Evolutionary conservation across 2,888 invertebrate species (phyloP).

Genomic region (Drosophila greeni): DNA sequence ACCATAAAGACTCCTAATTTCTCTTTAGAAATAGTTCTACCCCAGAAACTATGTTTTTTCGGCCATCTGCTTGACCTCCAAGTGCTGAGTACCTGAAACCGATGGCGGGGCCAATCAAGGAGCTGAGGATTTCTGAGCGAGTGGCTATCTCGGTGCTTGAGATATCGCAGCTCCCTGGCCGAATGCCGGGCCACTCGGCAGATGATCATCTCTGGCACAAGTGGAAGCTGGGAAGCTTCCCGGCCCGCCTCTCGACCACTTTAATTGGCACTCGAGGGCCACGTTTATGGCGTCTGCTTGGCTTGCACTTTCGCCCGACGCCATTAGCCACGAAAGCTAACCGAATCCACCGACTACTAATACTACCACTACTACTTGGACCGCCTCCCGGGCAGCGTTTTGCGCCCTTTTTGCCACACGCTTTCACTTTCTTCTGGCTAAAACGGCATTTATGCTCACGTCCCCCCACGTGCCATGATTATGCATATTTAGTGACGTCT

Average conservation of each 20-base stretch:
- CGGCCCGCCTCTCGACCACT: conserved; percentile 30
- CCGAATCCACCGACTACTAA: conserved; percentile 32
- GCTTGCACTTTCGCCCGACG: conserved; percentile 61
- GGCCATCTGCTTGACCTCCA: too few species aligned
- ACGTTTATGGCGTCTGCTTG: conserved; percentile 61
- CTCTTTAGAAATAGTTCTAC: not conserved
- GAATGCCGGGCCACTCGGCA: conserved; percentile 1
- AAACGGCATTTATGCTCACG: conserved; percentile 35
- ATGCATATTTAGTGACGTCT: conserved; percentile 59
- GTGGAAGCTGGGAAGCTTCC: conserved; percentile 15
- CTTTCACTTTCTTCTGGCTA: conserved; percentile 5
- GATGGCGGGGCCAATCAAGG: not conserved
- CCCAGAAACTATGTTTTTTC: not conserved
- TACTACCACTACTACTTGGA: not conserved
- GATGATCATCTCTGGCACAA: conserved; percentile 34
- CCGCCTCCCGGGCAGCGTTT: conserved; percentile 4
- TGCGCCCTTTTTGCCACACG: conserved; percentile 16
- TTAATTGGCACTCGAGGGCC: conserved; percentile 66
- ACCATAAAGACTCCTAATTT: not conserved
- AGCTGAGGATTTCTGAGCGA: conserved; percentile 4
- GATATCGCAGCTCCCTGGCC: not conserved
- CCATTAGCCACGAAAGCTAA: conserved; percentile 55
- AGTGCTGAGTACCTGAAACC: not conserved
- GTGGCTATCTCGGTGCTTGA: conserved; percentile 1
- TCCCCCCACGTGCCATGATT: conserved; percentile 43